Evolutionary conservation across 2,113 vertebrate genomes (phyloP), one percentile per base, ranked within the genome.

Genomic region (Esox niger): DNA sequence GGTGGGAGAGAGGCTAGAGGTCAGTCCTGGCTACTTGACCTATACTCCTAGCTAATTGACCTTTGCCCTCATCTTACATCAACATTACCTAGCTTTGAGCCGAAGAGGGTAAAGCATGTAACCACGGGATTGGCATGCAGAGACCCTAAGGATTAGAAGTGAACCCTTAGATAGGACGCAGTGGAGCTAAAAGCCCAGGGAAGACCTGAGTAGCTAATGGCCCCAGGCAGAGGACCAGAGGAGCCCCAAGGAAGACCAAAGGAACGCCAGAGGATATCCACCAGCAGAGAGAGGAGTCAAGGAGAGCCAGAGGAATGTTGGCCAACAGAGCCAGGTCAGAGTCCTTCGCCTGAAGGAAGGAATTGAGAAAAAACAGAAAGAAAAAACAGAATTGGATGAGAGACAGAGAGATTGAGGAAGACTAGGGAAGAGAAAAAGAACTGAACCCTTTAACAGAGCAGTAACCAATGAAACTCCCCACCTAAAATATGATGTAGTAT

Each of bases 211-310:
- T n/a, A n/a, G n/a, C n/a, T n/a, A n/a, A n/a, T n/a, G 2, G 1
- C 35, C 35, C 13, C 35, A n/a, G n/a, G n/a, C 35, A 43, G 35
- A 15, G 47, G n/a, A 52, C 47, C 47, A 52, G 47, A 55, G 23
- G 59, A 32, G 56, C 7, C 57, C 46, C 31, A 61, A 46, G 49
- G 30, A 52, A 49, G 63, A 38, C 35, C 15, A 58, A 43, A 83
- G 63, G 79, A 64, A 69, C 76, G 87, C 71, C 78, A 91, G 94
- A 94, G 94, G 94, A 95, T 95, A 95, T 95, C 94, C 94, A 95
- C 94, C 94, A 95, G 91, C 93, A 95, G n/a, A 95, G 87, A 90
- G 91, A 93, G 76, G 93, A 94, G 83, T 95, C 93, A 88, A 95
- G 93, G 75, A 95, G 91, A 88, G 93, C 93, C 87, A 94, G 85